A percentile compares a stretch with the other conserved stretches of the same genome.
Evolutionary conservation across 2,888 invertebrate species (phyloP).

Genomic region (Quadriops clusia): DNA sequence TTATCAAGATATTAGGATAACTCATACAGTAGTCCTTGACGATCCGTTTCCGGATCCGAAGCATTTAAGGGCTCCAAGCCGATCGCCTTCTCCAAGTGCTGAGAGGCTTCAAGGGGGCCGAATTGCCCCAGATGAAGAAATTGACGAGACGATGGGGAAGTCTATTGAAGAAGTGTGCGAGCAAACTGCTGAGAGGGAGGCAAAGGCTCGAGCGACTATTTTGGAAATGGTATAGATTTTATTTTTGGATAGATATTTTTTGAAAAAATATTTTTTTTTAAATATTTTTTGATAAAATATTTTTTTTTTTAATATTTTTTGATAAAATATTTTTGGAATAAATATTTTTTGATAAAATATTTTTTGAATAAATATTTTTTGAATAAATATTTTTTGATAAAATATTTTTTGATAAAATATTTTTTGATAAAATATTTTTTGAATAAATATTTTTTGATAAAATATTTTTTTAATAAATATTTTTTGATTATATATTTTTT

Average conservation of each 20-base stretch:
- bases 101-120: constrained; percentile 73
- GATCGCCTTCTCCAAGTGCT: constrained; percentile 81
- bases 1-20: constrained; percentile 89
- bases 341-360: no score
- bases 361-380: no score
- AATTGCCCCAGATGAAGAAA: constrained; percentile 87
- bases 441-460: no score
- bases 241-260: no score
- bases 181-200: constrained; percentile 81
- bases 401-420: no score
- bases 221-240: constrained; percentile 97
- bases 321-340: no score
- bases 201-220: constrained; percentile 92
- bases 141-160: constrained; percentile 77
- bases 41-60: constrained; percentile 91
- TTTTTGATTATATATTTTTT: no score
- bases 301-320: no score
- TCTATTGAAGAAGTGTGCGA: constrained; percentile 76
- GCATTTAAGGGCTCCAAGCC: constrained; percentile 61
- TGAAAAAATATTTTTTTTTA: constrained; percentile 1
- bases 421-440: no score
- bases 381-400: no score
- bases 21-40: constrained; percentile 90
- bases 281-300: no score
- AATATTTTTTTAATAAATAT: no score